Percentiles rank a stretch among this genome's conserved stretches.
These are phyloP conservation scores for Ypsolopha scabrella DNA, from an alignment of 2,888 invertebrate species.

Conservation along the genomic window DNA sequence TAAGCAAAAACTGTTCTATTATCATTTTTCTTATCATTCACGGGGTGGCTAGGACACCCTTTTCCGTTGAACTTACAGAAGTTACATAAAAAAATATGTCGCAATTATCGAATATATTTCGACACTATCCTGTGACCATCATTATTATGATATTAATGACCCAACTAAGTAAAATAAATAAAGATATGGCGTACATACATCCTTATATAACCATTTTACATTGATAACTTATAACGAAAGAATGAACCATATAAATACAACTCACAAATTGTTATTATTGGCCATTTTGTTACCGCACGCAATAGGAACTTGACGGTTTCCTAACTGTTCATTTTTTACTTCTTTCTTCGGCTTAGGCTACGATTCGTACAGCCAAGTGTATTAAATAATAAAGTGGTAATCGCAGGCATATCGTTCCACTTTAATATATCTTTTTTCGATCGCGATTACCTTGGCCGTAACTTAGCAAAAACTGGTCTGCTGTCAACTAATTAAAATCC, in stretches of 20 bases:
- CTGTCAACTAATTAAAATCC: constrained; percentile 29
- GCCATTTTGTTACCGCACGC: neutral
- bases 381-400: no score
- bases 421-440: constrained; percentile 18
- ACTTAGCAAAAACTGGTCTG: constrained; percentile 24
- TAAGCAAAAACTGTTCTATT: no score
- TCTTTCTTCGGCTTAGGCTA: neutral
- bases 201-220: neutral
- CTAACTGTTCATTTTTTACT: neutral
- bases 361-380: neutral
- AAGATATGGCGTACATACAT: neutral
- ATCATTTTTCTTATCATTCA: no score
- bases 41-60: no score
- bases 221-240: neutral
- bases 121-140: neutral
- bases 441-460: constrained; percentile 47
- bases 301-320: neutral
- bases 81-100: neutral
- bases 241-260: neutral
- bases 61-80: neutral
- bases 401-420: constrained; percentile 15
- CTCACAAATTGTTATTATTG: neutral
- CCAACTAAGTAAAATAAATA: neutral
- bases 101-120: neutral
- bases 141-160: neutral